These are phyloP conservation scores for Nematopogon swammerdamellus DNA, from an alignment of 2,888 invertebrate genomes.

Conservation along the genomic window DNA sequence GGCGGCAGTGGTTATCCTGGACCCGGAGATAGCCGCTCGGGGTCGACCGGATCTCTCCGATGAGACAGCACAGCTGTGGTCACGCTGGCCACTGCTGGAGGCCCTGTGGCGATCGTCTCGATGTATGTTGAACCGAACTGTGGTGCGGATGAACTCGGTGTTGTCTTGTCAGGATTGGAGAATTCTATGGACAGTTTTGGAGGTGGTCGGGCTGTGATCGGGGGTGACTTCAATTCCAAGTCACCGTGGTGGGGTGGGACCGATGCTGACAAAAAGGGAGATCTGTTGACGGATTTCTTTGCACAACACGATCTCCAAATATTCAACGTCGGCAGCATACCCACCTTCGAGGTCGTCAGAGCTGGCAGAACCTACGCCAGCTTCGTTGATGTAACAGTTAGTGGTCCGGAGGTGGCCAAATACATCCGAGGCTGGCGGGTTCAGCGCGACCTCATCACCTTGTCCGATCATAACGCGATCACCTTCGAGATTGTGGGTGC, in stretches of 20 bases:
- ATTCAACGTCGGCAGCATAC: conserved; percentile 8
- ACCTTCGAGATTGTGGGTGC: conserved; percentile 7
- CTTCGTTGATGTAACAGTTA: conserved; percentile 12
- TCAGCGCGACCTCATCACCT: conserved; percentile 7
- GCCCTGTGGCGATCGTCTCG: conserved; percentile 2
- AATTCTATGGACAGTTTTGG: too few species aligned
- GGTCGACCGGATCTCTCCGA: too few species aligned
- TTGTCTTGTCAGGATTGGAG: too few species aligned
- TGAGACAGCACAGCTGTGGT: conserved; percentile 3
- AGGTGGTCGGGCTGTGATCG: too few species aligned
- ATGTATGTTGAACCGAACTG: neutral
- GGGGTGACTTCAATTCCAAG: neutral
- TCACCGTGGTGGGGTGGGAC: conserved; percentile 6
- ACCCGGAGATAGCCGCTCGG: too few species aligned
- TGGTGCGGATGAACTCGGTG: too few species aligned
- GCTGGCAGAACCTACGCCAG: conserved; percentile 8
- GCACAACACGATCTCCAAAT: conserved; percentile 11
- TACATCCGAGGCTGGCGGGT: conserved; percentile 12
- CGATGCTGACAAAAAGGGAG: conserved; percentile 11
- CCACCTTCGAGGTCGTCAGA: too few species aligned
- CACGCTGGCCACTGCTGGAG: too few species aligned
- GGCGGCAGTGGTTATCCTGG: conserved; percentile 14
- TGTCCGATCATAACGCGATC: conserved; percentile 15
- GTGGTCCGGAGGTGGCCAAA: too few species aligned
- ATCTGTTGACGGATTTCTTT: conserved; percentile 8